These are phyloP conservation scores for Drosophila equinoxialis DNA, from an alignment of 1,140 invertebrate genomes.

Conservation along the genomic window DNA sequence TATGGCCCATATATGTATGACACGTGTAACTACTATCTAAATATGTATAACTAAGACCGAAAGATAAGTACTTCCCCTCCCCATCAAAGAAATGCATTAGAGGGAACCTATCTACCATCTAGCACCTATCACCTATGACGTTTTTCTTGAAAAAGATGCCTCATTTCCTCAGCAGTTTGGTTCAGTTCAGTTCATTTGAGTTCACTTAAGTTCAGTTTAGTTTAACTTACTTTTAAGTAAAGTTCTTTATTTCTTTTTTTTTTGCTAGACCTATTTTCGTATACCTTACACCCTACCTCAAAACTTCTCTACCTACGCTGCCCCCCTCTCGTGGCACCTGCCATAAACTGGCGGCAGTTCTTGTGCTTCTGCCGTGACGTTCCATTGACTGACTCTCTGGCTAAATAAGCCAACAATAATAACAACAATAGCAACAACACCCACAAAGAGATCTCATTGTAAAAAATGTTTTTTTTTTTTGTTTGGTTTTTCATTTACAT, in stretches of 20 bases:
- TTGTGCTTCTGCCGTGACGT: conserved; percentile 72
- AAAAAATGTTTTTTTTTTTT: conserved; percentile 59
- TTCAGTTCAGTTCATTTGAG: not conserved
- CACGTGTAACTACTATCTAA: too few species aligned
- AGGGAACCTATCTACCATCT: too few species aligned
- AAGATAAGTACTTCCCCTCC: too few species aligned
- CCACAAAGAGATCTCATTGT: conserved; percentile 59
- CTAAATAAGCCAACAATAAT: conserved; percentile 49
- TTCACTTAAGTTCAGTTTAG: conserved; percentile 7
- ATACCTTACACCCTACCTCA: not conserved
- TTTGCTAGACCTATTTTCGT: conserved; percentile 12
- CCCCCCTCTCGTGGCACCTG: conserved; percentile 18
- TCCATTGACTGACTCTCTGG: conserved; percentile 73
- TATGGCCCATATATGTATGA: too few species aligned
- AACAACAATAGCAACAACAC: conserved; percentile 46
- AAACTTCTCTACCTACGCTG: not conserved
- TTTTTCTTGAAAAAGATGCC: not conserved
- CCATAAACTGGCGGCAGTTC: conserved; percentile 14
- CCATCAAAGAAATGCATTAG: too few species aligned
- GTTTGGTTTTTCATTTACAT: conserved; percentile 76
- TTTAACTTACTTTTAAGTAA: not conserved
- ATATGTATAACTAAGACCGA: too few species aligned
- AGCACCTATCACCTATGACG: not conserved
- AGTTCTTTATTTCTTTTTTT: not conserved
- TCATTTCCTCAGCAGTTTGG: conserved; percentile 3